Base-by-base conservation (phyloP, 92 coral and sea anemone genomes). In the Zoanthus solanderi region DNA sequence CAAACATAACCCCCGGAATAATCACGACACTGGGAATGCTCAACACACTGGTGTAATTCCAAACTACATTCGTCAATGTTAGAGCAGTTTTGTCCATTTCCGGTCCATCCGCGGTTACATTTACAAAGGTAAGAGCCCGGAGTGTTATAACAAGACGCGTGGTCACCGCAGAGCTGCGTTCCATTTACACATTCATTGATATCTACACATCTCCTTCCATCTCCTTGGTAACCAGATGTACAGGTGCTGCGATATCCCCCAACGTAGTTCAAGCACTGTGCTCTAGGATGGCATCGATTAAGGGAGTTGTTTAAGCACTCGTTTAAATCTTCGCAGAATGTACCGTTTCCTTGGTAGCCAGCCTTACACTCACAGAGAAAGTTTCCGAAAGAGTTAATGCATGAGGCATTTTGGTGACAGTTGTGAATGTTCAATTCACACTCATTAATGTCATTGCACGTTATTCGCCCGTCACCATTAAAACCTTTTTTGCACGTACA, bases 81-180 rank as follows among this genome's bases (percentile, higher is more conserved):
- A 28, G 89, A 85, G 17, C 94, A 89, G 83, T 72, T 92, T 58
- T 68, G 68, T 2, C 92, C 94, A 73, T 87, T 91, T 7, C 92
- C 94, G n/a, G 92, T 86, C 90, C 90, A 92, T 60, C 94, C 94
- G 23, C 71, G 87, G 79, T 83, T 45, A 53, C 94, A 92, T 75
- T 74, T 83, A 78, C 94, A 92, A 31, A 14, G 60, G 77, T 92
- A 92, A 11, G 90, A 79, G 50, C 94, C 92, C n/a, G 87, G 90
- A 3, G 56, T 60, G 75, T 92, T 92, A 72, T 74, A 86, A 78
- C 94, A 92, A 29, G 91, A 78, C 46, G 94, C 92, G 37, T 87
- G 91, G 6, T 29, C 74, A 67, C 87, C 87, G 58, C 94, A 92
- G 9, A 81, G 32, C 47, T 68, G 72, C 29, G 83, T 65, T 63